These are phyloP conservation scores for Mylabris phalerata DNA, from an alignment of 1,140 invertebrate genomes.

Conservation along the genomic window DNA sequence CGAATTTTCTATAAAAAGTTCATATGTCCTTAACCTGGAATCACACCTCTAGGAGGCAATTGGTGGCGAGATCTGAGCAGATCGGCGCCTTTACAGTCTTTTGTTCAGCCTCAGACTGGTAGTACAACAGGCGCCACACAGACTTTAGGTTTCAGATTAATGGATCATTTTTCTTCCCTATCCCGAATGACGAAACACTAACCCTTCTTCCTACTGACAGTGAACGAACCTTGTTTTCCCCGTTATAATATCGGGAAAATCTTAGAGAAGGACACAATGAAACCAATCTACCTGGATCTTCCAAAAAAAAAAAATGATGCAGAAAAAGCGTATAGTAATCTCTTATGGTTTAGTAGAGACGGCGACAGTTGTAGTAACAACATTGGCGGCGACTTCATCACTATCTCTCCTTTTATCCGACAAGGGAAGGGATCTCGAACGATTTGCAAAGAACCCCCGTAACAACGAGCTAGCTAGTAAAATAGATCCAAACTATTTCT, in stretches of 20 bases:
- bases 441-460: slow-evolving; percentile 11
- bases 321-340: slow-evolving; percentile 2
- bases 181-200: slow-evolving; percentile 14
- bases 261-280: too few relatives aligned
- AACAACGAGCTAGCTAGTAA: slow-evolving; percentile 13
- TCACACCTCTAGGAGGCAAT: too few relatives aligned
- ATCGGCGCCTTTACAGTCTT: slow-evolving; percentile 30
- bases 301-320: slow-evolving; percentile 1
- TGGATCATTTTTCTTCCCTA: slow-evolving; percentile 48
- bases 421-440: neutral
- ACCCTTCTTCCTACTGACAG: slow-evolving; percentile 8
- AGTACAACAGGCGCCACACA: slow-evolving; percentile 46
- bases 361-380: slow-evolving; percentile 1
- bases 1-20: too few relatives aligned
- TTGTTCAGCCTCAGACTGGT: slow-evolving; percentile 29
- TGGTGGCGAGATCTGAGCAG: too few relatives aligned
- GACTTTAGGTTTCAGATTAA: slow-evolving; percentile 54
- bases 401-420: slow-evolving; percentile 5
- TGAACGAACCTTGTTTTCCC: too few relatives aligned
- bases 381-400: slow-evolving; percentile 1
- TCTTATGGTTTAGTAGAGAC: slow-evolving; percentile 7
- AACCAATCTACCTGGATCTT: slow-evolving; percentile 5
- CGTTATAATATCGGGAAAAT: too few relatives aligned
- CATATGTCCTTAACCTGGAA: too few relatives aligned
- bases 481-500: slow-evolving; percentile 19